Evolutionary conservation across 30 jellyfish, hydroid and myxozoan genomes (phyloP).

Genomic region (Mastigias papua): DNA sequence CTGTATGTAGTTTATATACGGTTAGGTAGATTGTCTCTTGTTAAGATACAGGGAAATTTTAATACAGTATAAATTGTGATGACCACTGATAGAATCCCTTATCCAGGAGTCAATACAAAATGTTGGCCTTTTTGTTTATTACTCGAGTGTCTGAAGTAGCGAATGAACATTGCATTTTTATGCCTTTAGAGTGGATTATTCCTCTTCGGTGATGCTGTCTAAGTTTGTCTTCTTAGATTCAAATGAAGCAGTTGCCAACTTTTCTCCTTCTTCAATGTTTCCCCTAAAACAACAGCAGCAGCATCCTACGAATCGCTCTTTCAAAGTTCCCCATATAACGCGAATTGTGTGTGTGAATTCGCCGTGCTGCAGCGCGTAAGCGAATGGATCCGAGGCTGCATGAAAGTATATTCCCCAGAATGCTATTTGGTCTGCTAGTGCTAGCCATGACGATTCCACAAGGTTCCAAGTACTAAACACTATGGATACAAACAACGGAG

Average conservation of each 20-base stretch:
- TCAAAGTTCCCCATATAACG: slow-evolving; percentile 34
- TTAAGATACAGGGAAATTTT: no score
- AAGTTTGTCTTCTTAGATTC: slow-evolving; percentile 4
- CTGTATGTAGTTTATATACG: no score
- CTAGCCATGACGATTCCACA: slow-evolving; percentile 51
- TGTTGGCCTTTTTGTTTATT: no score
- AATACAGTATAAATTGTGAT: no score
- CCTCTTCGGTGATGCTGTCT: slow-evolving; percentile 56
- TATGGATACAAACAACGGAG: slow-evolving; percentile 62
- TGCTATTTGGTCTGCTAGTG: slow-evolving; percentile 63
- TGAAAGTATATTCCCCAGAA: slow-evolving; percentile 85
- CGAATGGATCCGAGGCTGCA: slow-evolving; percentile 86
- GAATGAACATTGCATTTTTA: no score
- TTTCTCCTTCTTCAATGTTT: slow-evolving; percentile 41
- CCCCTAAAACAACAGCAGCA: slow-evolving; percentile 63
- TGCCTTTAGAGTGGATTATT: not conserved
- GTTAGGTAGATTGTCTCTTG: no score
- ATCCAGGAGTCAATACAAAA: no score
- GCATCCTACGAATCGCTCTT: slow-evolving; percentile 22
- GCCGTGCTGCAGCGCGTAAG: slow-evolving; percentile 78
- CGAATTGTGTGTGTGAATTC: slow-evolving; percentile 56
- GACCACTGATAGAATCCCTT: no score
- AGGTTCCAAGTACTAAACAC: slow-evolving; percentile 24
- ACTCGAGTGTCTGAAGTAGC: no score
- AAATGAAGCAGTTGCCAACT: not conserved